phyloP scores from a whole-genome alignment of 2,888 invertebrate genomes.

The Coecobrya sp. region DNA sequence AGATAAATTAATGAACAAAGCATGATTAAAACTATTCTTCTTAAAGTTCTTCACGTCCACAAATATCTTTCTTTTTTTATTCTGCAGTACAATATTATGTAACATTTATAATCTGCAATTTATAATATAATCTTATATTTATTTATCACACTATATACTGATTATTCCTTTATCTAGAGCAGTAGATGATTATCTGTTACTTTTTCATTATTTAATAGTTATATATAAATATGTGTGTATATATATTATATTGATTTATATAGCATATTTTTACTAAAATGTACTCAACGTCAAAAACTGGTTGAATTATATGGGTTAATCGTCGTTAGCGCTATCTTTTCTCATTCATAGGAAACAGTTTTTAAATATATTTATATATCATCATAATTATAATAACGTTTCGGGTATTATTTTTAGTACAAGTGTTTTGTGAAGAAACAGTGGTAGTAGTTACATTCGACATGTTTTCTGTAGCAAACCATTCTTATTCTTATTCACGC shows the following conservation, averaged over 20 bases:
- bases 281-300: slow-evolving; percentile 63
- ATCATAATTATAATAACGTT: slow-evolving; percentile 27
- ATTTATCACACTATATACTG: slow-evolving; percentile 77
- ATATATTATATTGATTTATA: slow-evolving; percentile 37
- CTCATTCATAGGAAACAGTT: background rate
- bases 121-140: background rate
- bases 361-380: slow-evolving; percentile 26
- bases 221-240: slow-evolving; percentile 45
- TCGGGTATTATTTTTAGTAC: slow-evolving; percentile 55
- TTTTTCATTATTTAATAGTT: slow-evolving; percentile 8
- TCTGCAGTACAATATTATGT: background rate
- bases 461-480: slow-evolving; percentile 31
- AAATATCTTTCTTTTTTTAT: slow-evolving; percentile 15
- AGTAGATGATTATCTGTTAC: slow-evolving; percentile 51
- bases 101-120: slow-evolving; percentile 1
- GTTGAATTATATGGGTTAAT: slow-evolving; percentile 41
- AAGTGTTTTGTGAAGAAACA: slow-evolving; percentile 10
- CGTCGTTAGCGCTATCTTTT: slow-evolving; percentile 60
- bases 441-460: slow-evolving; percentile 17
- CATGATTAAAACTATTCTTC: background rate
- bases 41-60: slow-evolving; percentile 18
- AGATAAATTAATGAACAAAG: background rate
- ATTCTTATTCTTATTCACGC: background rate
- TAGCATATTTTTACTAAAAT: slow-evolving; percentile 52
- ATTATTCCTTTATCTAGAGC: slow-evolving; percentile 21